These are phyloP conservation scores for Cheiracanthium punctorium DNA, from an alignment of 2,888 invertebrate genomes.

Conservation along the genomic window DNA sequence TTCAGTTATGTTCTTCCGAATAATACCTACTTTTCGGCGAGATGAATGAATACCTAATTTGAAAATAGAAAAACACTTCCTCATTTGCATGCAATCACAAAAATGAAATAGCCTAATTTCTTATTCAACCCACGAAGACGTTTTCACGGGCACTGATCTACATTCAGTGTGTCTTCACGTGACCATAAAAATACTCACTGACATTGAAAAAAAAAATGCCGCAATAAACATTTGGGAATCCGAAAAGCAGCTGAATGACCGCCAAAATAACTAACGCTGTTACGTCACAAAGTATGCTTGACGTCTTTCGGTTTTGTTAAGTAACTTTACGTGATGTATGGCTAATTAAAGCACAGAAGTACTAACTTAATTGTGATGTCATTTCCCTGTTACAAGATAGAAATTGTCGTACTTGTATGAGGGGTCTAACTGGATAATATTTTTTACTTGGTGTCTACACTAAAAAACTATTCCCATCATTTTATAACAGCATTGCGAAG, in stretches of 20 bases:
- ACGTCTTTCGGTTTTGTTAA: not conserved
- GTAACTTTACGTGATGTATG: not conserved
- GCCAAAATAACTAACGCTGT: not conserved
- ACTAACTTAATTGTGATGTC: no score
- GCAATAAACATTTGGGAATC: not conserved
- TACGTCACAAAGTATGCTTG: not conserved
- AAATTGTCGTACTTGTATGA: no score
- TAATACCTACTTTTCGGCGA: no score
- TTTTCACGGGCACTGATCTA: not conserved
- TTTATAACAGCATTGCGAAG: no score
- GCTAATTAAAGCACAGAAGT: not conserved
- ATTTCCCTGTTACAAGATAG: no score
- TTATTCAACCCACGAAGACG: not conserved
- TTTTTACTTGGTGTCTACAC: no score
- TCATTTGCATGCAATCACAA: not conserved
- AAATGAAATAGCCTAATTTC: not conserved
- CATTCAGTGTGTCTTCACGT: not conserved
- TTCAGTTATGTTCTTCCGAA: no score
- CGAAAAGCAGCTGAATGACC: not conserved
- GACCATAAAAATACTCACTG: not conserved
- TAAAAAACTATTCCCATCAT: no score
- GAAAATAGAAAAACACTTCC: no score
- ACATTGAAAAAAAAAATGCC: not conserved
- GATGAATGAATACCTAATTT: no score
- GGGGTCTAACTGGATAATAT: no score